Evolutionary conservation across 2,888 invertebrate genomes (phyloP).

Genomic region (Electrophaes corylata): DNA sequence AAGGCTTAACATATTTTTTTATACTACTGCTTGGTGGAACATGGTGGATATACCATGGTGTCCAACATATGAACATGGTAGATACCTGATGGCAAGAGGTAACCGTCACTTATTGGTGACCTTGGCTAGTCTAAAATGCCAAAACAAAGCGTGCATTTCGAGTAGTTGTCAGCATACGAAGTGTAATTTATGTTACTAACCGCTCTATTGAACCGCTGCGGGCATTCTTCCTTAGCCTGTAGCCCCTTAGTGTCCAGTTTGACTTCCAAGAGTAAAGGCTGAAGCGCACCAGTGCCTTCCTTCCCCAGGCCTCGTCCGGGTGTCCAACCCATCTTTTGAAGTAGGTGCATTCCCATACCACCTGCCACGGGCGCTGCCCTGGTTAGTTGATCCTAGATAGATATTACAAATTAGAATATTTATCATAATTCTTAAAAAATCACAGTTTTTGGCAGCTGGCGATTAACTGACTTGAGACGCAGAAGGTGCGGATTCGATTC

Average conservation of each 20-base stretch:
- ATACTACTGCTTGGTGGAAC: no score
- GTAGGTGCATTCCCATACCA: constrained; percentile 97
- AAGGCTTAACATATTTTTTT: no score
- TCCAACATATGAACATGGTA: no score
- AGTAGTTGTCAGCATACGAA: no score
- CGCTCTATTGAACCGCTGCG: constrained; percentile 60
- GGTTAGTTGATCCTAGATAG: constrained; percentile 92
- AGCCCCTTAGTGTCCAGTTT: constrained; percentile 97
- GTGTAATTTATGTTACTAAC: constrained; percentile 52
- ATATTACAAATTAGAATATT: constrained; percentile 12
- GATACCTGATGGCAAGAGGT: no score
- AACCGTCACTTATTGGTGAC: no score
- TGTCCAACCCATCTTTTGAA: constrained; percentile 99
- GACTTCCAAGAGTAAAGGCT: constrained; percentile 96
- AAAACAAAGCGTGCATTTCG: no score
- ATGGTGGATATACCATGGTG: no score
- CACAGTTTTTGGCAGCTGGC: background rate
- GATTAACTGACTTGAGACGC: background rate
- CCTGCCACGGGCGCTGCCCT: constrained; percentile 95
- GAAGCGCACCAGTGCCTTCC: constrained; percentile 95
- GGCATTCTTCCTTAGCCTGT: constrained; percentile 89
- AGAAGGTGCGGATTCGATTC: background rate
- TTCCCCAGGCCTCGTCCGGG: constrained; percentile 98
- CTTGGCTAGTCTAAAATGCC: no score
- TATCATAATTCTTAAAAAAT: background rate